These are phyloP conservation scores for Cydia fagiglandana DNA, from an alignment of 1,140 invertebrate species.

Conservation along the genomic window DNA sequence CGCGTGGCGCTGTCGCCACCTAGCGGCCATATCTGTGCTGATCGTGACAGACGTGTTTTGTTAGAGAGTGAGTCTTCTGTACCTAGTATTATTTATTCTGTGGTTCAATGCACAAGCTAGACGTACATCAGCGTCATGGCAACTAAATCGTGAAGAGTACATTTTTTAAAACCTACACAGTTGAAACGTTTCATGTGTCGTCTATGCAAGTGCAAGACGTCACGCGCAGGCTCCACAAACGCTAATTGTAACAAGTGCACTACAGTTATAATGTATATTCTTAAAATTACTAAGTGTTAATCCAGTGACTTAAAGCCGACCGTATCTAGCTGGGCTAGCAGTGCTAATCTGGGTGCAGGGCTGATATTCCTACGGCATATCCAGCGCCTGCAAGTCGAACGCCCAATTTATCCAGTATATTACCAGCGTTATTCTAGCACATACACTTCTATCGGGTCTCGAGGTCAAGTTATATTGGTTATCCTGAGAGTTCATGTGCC, in stretches of 20 bases:
- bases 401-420: background rate
- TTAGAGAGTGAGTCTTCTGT: no score
- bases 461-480: background rate
- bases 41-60: no score
- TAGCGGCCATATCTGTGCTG: no score
- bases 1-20: no score
- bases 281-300: background rate
- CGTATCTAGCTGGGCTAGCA: background rate
- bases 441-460: background rate
- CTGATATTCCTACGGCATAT: background rate
- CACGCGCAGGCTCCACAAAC: background rate
- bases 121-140: background rate
- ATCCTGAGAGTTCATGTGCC: background rate
- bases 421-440: background rate
- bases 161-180: background rate
- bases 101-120: background rate
- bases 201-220: background rate
- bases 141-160: background rate
- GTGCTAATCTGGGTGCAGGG: background rate
- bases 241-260: background rate
- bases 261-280: background rate
- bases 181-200: background rate
- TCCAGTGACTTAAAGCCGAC: background rate
- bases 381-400: background rate
- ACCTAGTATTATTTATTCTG: no score